A percentile compares a stretch with the other conserved stretches of the same genome.
phyloP scores from a whole-genome alignment of 1,140 invertebrate species.

The Papilio machaon region DNA sequence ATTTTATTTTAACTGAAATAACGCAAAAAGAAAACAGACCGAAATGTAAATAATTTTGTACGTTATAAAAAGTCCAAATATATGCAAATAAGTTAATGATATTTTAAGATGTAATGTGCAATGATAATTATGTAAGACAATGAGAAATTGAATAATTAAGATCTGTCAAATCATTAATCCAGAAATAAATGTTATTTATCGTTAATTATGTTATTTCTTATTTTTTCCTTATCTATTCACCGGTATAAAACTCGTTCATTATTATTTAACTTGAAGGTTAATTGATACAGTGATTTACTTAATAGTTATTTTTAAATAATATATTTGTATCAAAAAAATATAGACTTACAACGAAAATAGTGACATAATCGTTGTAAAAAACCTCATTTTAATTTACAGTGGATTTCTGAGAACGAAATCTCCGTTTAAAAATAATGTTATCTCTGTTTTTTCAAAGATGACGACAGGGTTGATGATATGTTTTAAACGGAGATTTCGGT shows the following conservation, averaged over 20 bases:
- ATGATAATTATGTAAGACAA: conserved; percentile 9
- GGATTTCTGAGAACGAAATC: too few species aligned
- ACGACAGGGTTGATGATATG: too few species aligned
- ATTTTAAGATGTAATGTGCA: not conserved
- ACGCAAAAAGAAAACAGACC: not conserved
- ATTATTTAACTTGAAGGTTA: conserved; percentile 8
- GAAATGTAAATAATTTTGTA: not conserved
- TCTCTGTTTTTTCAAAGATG: too few species aligned
- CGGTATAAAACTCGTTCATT: not conserved
- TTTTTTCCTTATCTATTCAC: not conserved
- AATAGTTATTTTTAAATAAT: too few species aligned
- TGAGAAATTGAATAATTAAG: conserved; percentile 13
- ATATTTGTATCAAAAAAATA: too few species aligned
- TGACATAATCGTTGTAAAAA: too few species aligned
- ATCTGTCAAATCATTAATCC: conserved; percentile 17
- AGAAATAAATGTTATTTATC: conserved; percentile 13
- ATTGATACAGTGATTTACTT: not conserved
- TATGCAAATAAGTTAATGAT: conserved; percentile 8
- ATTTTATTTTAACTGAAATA: too few species aligned
- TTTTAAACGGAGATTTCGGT: too few species aligned
- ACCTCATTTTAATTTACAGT: too few species aligned
- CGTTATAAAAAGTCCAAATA: not conserved
- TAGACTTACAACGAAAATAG: too few species aligned
- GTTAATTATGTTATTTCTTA: not conserved
- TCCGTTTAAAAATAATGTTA: too few species aligned